A percentile compares a stretch with the other conserved stretches of the same genome.
These are phyloP conservation scores for Tympanoctomys barrerae DNA, from an alignment of 2,797 vertebrate species.

Conservation along the genomic window DNA sequence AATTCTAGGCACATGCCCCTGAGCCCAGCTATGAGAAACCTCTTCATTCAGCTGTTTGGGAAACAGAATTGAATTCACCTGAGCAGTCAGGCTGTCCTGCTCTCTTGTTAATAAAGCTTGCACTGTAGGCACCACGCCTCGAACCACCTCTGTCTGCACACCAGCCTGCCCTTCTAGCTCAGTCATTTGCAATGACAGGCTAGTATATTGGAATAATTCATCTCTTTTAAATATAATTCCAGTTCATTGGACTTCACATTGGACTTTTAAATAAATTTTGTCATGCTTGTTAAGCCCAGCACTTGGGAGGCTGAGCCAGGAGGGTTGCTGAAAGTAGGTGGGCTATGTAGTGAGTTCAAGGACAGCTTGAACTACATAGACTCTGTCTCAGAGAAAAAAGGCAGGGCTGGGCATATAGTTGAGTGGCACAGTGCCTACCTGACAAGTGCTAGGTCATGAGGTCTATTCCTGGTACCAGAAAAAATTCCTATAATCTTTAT, in stretches of 20 bases:
- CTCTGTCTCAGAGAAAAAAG: too few relatives aligned
- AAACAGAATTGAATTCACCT: conserved; percentile 42
- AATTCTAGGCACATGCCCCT: neutral
- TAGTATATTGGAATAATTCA: neutral
- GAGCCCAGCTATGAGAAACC: neutral
- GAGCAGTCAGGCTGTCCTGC: neutral
- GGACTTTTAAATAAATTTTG: conserved; percentile 32
- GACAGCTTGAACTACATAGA: too few relatives aligned
- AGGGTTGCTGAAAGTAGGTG: too few relatives aligned
- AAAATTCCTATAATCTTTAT: too few relatives aligned
- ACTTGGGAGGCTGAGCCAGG: too few relatives aligned
- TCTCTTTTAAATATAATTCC: conserved; percentile 30
- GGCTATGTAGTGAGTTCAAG: too few relatives aligned
- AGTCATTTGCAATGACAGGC: neutral
- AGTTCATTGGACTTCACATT: conserved; percentile 3
- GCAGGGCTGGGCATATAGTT: too few relatives aligned
- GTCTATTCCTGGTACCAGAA: too few relatives aligned
- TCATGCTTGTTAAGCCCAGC: too few relatives aligned
- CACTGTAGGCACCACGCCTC: neutral
- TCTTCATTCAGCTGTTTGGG: neutral
- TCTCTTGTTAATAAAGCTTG: conserved; percentile 33
- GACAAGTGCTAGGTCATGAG: too few relatives aligned
- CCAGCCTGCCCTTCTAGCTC: neutral
- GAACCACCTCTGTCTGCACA: neutral
- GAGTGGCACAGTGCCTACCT: too few relatives aligned